These are phyloP conservation scores for Dryomyza anilis DNA, from an alignment of 2,888 invertebrate genomes.

Conservation along the genomic window DNA sequence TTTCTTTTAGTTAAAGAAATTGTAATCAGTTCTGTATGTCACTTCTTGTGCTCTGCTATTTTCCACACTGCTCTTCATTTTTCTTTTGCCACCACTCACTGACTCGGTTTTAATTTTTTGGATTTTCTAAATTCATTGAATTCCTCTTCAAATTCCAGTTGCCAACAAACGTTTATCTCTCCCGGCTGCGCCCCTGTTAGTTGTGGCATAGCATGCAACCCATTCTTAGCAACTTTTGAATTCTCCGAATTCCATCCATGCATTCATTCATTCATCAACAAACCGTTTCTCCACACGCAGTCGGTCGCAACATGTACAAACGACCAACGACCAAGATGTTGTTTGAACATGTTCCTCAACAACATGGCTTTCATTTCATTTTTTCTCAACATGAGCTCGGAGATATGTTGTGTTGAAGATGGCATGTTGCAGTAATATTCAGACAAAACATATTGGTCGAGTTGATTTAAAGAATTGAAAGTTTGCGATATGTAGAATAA, in stretches of 20 bases:
- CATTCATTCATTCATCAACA: background rate
- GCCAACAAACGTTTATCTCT: constrained; percentile 37
- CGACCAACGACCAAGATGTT: background rate
- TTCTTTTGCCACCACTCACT: background rate
- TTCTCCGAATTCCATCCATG: constrained; percentile 50
- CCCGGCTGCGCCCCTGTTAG: constrained; percentile 51
- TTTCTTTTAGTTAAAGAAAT: too few relatives aligned
- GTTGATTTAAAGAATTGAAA: too few relatives aligned
- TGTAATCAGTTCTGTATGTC: background rate
- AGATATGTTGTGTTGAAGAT: too few relatives aligned
- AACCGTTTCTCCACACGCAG: background rate
- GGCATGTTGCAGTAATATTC: too few relatives aligned
- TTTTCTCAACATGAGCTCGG: too few relatives aligned
- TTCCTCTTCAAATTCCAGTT: constrained; percentile 44
- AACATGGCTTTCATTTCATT: background rate
- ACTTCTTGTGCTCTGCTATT: background rate
- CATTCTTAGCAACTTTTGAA: constrained; percentile 56
- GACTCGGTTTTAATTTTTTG: background rate
- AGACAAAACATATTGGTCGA: too few relatives aligned
- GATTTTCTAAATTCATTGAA: constrained; percentile 10
- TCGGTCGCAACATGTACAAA: background rate
- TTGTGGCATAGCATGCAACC: constrained; percentile 57
- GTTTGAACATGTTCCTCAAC: background rate
- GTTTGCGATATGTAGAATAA: too few relatives aligned
- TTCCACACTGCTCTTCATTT: background rate